Evolutionary conservation across 1,140 invertebrate species (phyloP).

Genomic region (Neotoxoptera formosana): DNA sequence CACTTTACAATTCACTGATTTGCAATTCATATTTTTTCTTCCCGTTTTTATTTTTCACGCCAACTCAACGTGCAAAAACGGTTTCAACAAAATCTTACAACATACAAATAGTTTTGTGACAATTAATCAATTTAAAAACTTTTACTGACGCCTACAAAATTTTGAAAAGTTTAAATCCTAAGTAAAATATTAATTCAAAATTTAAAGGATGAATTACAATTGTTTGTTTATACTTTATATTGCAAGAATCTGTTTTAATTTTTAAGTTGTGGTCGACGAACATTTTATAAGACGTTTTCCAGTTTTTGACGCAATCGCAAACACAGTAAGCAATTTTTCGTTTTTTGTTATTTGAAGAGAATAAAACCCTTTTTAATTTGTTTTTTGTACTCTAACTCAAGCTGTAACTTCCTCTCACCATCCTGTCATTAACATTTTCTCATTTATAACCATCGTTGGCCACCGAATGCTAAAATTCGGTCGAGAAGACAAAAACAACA

Average conservation of each 20-base stretch:
- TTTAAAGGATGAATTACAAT: neutral
- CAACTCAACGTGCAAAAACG: neutral
- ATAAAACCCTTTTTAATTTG: conserved; percentile 12
- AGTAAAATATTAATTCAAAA: neutral
- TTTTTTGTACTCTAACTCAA: neutral
- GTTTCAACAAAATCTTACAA: neutral
- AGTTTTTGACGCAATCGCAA: neutral
- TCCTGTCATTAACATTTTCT: neutral
- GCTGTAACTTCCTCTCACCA: neutral
- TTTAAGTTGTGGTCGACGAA: neutral
- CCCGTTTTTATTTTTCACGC: neutral
- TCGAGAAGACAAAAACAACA: conserved; percentile 36
- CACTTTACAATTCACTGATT: neutral
- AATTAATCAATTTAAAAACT: neutral
- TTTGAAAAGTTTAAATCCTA: neutral
- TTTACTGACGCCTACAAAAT: neutral
- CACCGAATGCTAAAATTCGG: conserved; percentile 6
- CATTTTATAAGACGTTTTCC: neutral
- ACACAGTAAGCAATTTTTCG: neutral
- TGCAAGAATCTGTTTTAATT: neutral
- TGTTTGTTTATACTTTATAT: neutral
- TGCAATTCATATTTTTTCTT: neutral
- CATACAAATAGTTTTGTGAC: neutral
- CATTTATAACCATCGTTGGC: neutral
- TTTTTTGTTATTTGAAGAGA: neutral